These are phyloP conservation scores for Scaptomyza cyrtandrae DNA, from an alignment of 2,888 invertebrate species.

Conservation along the genomic window DNA sequence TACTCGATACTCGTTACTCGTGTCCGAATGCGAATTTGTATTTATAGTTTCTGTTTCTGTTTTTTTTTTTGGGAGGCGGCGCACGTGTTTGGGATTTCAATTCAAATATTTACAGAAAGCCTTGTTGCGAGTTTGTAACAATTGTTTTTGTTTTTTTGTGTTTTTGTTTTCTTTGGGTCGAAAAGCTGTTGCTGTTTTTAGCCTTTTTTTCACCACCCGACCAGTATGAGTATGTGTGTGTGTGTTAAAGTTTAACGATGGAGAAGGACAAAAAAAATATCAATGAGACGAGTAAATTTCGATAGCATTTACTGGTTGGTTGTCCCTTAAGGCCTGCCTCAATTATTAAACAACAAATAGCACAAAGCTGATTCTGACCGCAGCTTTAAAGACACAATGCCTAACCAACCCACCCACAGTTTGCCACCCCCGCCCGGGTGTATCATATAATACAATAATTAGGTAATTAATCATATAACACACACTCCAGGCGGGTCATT, in stretches of 20 bases:
- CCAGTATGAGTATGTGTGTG: neutral
- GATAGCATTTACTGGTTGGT: neutral
- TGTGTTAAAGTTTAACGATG: slow-evolving; percentile 6
- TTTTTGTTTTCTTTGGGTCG: slow-evolving; percentile 12
- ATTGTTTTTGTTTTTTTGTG: no score
- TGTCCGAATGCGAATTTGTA: slow-evolving; percentile 16
- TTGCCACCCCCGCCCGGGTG: slow-evolving; percentile 26
- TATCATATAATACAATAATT: slow-evolving; percentile 54
- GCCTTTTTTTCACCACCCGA: slow-evolving; percentile 30
- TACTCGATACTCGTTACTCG: neutral
- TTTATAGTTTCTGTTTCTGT: slow-evolving; percentile 36
- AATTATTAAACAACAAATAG: slow-evolving; percentile 57
- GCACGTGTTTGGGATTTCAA: slow-evolving; percentile 58
- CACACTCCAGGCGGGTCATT: slow-evolving; percentile 52
- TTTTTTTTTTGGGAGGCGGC: slow-evolving; percentile 6
- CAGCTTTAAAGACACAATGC: slow-evolving; percentile 47
- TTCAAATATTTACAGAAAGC: slow-evolving; percentile 48
- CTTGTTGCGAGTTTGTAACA: slow-evolving; percentile 21
- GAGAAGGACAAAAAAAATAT: slow-evolving; percentile 14
- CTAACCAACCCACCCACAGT: slow-evolving; percentile 35
- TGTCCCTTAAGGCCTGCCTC: slow-evolving; percentile 13
- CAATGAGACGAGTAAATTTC: slow-evolving; percentile 24
- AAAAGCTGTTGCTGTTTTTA: slow-evolving; percentile 51
- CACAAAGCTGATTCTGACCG: slow-evolving; percentile 33
- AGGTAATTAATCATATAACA: slow-evolving; percentile 69